A percentile compares a stretch with the other conserved stretches of the same genome.
phyloP scores from a whole-genome alignment of 2,888 invertebrate genomes.

The Axea sp. region DNA sequence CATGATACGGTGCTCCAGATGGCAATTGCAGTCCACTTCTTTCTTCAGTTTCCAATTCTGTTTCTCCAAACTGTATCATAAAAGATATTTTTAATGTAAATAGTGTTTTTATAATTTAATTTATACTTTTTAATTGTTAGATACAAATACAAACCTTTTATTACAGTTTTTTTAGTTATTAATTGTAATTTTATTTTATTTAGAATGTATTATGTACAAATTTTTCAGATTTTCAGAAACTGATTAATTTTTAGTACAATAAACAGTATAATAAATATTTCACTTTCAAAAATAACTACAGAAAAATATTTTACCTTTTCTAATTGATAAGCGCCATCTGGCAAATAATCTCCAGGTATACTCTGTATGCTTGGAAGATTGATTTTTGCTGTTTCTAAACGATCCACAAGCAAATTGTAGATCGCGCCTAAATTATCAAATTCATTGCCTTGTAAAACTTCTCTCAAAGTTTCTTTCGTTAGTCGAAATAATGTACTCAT shows the following conservation, averaged over 20 bases:
- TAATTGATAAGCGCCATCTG: slow-evolving; percentile 81
- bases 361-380: slow-evolving; percentile 77
- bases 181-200: too few relatives aligned
- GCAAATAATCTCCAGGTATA: slow-evolving; percentile 77
- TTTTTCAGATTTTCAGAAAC: too few relatives aligned
- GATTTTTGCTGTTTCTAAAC: slow-evolving; percentile 80
- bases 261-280: too few relatives aligned
- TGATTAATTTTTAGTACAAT: too few relatives aligned
- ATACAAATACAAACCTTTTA: too few relatives aligned
- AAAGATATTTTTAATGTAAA: slow-evolving; percentile 1
- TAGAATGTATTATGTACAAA: too few relatives aligned
- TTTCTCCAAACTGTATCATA: slow-evolving; percentile 79
- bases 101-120: too few relatives aligned
- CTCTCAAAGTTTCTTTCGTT: slow-evolving; percentile 85
- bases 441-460: slow-evolving; percentile 88
- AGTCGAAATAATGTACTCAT: slow-evolving; percentile 91
- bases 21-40: slow-evolving; percentile 74
- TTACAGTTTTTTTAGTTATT: too few relatives aligned
- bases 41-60: slow-evolving; percentile 79
- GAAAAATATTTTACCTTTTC: slow-evolving; percentile 85
- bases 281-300: too few relatives aligned
- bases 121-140: too few relatives aligned
- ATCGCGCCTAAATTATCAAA: slow-evolving; percentile 97
- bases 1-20: slow-evolving; percentile 80
- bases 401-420: slow-evolving; percentile 93